phyloP scores from a whole-genome alignment of 2,888 invertebrate genomes.

The Phyllotreta cruciferae region DNA sequence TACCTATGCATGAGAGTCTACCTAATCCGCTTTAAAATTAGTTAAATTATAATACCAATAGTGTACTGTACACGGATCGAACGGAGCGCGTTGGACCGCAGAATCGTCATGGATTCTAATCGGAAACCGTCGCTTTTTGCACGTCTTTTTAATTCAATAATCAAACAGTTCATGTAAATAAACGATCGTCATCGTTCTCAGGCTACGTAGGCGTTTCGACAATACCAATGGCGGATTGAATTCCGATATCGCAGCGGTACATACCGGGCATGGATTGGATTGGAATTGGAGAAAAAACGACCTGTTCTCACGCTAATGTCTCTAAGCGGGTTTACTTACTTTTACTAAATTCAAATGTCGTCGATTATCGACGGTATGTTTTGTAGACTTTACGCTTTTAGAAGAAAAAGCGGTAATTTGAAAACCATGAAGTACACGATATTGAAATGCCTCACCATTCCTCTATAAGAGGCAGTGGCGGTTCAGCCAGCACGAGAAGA shows the following conservation, averaged over 20 bases:
- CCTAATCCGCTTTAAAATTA: background rate
- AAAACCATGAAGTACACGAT: conserved; percentile 34
- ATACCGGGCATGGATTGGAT: conserved; percentile 7
- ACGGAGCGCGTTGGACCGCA: conserved; percentile 13
- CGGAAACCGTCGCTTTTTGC: conserved; percentile 23
- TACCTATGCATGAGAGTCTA: background rate
- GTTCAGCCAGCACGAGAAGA: too few relatives aligned
- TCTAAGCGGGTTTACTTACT: conserved; percentile 34
- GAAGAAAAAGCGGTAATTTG: conserved; percentile 30
- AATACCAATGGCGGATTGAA: too few relatives aligned
- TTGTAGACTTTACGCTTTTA: conserved; percentile 31
- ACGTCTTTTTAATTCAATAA: conserved; percentile 34
- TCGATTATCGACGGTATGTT: conserved; percentile 43
- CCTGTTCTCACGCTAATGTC: conserved; percentile 37
- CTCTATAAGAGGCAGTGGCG: conserved; percentile 7
- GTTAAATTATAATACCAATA: too few relatives aligned
- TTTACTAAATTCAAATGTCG: conserved; percentile 42
- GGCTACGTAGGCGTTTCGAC: conserved; percentile 14
- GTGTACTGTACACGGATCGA: too few relatives aligned
- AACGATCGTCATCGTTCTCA: conserved; percentile 30
- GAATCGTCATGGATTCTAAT: conserved; percentile 18
- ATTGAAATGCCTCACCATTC: conserved; percentile 21
- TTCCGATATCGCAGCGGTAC: too few relatives aligned
- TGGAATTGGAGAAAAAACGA: conserved; percentile 27
- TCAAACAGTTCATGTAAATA: conserved; percentile 36